These are phyloP conservation scores for Microcebus tavaratra DNA, from an alignment of 2,113 vertebrate species.

Conservation along the genomic window DNA sequence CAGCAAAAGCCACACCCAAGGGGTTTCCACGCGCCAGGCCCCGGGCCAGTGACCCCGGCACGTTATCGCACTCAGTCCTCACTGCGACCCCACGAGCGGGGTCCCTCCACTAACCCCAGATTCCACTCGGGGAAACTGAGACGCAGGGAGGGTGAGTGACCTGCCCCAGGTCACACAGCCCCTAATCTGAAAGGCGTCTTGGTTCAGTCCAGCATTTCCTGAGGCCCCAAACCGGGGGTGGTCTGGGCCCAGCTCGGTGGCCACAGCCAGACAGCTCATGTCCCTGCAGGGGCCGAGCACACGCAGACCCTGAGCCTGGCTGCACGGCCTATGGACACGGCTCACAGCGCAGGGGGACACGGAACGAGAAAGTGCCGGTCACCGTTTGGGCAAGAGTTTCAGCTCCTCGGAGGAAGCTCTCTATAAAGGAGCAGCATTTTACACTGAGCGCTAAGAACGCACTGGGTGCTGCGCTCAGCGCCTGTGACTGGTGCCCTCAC, in stretches of 20 bases:
- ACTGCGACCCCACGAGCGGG: accelerated
- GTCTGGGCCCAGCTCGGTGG: accelerated
- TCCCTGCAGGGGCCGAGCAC: neutral
- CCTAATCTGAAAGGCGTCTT: neutral
- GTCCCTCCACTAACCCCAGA: neutral
- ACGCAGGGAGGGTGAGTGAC: neutral
- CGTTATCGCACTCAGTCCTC: too few relatives aligned
- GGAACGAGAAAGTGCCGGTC: neutral
- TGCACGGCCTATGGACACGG: neutral
- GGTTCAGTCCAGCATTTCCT: neutral
- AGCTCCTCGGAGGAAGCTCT: too few relatives aligned
- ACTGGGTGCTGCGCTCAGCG: too few relatives aligned
- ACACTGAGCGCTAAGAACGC: neutral
- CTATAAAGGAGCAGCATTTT: neutral
- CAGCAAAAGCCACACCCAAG: neutral
- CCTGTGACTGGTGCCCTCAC: neutral
- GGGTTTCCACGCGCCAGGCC: neutral
- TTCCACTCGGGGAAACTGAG: neutral
- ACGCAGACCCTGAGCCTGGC: neutral
- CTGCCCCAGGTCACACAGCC: neutral
- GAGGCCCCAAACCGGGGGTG: neutral
- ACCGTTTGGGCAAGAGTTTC: neutral
- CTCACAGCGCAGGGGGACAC: neutral
- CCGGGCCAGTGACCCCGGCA: accelerated
- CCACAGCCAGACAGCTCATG: accelerated